phyloP scores from a whole-genome alignment of 1,140 invertebrate genomes.

The Drosophila willistoni region DNA sequence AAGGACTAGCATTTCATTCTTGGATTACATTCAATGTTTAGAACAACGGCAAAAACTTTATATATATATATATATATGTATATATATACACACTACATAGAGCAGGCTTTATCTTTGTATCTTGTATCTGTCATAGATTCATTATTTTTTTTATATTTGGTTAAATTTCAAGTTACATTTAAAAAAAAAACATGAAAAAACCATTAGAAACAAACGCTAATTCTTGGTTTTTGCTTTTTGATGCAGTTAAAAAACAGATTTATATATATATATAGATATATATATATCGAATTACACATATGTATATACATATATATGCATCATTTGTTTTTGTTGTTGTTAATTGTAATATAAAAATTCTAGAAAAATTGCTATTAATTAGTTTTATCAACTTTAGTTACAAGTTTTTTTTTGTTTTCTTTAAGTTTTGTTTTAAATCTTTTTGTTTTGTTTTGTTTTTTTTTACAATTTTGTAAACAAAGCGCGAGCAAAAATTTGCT shows the following conservation, averaged over 20 bases:
- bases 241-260: conserved; percentile 59
- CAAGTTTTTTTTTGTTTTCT: conserved; percentile 49
- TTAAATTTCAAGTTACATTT: conserved; percentile 9
- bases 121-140: conserved; percentile 33
- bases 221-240: conserved; percentile 30
- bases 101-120: conserved; percentile 60
- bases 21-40: conserved; percentile 57
- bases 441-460: too few relatives aligned
- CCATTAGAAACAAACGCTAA: conserved; percentile 62
- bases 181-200: conserved; percentile 41
- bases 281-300: conserved; percentile 47
- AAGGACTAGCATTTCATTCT: conserved; percentile 74
- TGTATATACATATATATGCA: conserved; percentile 39
- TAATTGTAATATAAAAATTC: conserved; percentile 80
- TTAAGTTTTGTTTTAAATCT: conserved; percentile 39
- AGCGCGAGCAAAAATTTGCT: conserved; percentile 81
- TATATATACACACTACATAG: conserved; percentile 65
- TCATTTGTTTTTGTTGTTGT: conserved; percentile 12
- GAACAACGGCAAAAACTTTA: conserved; percentile 57
- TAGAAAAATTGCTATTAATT: conserved; percentile 81
- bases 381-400: conserved; percentile 59
- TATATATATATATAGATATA: conserved; percentile 54
- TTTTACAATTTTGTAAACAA: conserved; percentile 66
- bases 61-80: conserved; percentile 66
- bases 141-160: conserved; percentile 9